Evolutionary conservation across 2,888 invertebrate species (phyloP), one percentile per base, ranked within the genome.

Genomic region (Zhengitettix transpicula): DNA sequence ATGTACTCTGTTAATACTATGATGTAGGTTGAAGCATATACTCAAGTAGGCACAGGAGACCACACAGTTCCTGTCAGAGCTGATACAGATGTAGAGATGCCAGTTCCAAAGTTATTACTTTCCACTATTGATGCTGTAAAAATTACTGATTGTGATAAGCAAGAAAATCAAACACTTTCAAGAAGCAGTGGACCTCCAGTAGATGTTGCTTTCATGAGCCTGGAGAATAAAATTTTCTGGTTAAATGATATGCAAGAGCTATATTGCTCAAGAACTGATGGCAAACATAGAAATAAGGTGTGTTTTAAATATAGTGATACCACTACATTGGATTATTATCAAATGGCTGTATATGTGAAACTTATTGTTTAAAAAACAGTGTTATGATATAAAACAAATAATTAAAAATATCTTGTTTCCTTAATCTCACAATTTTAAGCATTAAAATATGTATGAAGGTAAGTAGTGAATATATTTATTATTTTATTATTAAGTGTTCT

Each of bases 181-280:
- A 79, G 82, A 61, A 82, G 81, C 51, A 81, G 82, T 10, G 82
- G 82, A 10, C 82, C 82, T 60, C 85, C 87, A 0, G 77, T 84
- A 11, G 85, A 87, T 67, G 77, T 90, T 61, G 78, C 81, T 10
- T 80, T 81, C 62, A 76, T 85, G 51, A 80, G 84, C 5, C 80
- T 81, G 65, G 90, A 90, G 68, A 80, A 83, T 60, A 79, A 83
- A 28, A 75, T 91, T 9, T 87, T 87, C 67, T 94, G 92, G 92
- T 81, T 90, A 14, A 89, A 91, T 67, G 83, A 87, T 66, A 78
- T 83, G 69, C 81, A 84, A 63, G 84, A 87, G 70, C 72, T 88
- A 62, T 81, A 85, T 65, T 79, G 80, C 40, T 81, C 82, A 1
- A 75, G 79, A 64, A 74, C 81, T 40, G 77, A 77, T 59, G 81